Base-by-base conservation (phyloP, 2,888 invertebrate species). In the Zhengitettix transpicula region DNA sequence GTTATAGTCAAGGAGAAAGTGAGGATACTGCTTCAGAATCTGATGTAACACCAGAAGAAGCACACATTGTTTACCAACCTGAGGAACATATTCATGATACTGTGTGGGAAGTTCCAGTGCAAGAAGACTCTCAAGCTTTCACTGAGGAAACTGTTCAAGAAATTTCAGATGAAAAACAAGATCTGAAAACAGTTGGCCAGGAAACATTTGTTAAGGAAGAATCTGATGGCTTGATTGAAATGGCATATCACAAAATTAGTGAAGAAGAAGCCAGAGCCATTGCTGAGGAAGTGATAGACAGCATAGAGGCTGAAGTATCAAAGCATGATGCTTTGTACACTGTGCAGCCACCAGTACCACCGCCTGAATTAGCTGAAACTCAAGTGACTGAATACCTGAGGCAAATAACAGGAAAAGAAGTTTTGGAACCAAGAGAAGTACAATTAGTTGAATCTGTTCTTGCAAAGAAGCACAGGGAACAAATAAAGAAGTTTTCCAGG, bases 271-370 rank as follows among this genome's bases (percentile, higher is more conserved):
- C 77, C 1, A 72, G 74, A 67, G 69, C 71, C 60, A 74, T 77
- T 47, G 78, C 79, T 2, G 72, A 74, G 63, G 74, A 76, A 64
- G 68, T 79, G 57, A 71, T 80, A 1, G 75, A 74, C 59, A 77
- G 78, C 67, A 78, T 79, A 62, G 79, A 80, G 68, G 71, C 69
- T 5, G 78, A 78, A 69, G 74, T 78, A n/a, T 72, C 75, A 61
- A 73, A 73, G 64, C 69, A 75, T 40, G 66, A 68, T 42, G 67
- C 66, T 57, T 55, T 64, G 16, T 64, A 62, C 41, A 60, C 63
- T 44, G 16, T 28, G 15, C 42, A 52, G 52, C 55, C 55, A 42
- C 61, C 63, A 14, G 59, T 53, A 14, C 61, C 60, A 17, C 57
- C 59, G 10, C 56, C 68, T 10, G 70, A 72, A 64, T 66, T 69